Percentiles rank a stretch among this genome's conserved stretches.
Conservation (phyloP, 2,888 invertebrate species). For the Alloscopus bannaensis region DNA sequence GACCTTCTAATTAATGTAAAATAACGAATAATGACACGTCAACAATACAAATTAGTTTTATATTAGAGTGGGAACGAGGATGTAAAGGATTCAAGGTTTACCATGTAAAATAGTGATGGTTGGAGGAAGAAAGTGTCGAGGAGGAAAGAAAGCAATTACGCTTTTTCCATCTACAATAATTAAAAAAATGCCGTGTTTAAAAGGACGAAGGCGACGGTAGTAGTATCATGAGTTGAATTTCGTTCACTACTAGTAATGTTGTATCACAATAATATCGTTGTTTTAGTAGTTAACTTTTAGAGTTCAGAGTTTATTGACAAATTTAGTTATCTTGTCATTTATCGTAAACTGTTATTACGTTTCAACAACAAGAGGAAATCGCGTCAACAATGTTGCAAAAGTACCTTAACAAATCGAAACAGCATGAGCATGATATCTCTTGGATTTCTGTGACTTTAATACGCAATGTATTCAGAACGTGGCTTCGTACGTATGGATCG, state of each 20-base stretch:
- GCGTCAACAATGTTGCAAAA: slow-evolving; percentile 6
- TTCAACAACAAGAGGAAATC: slow-evolving; percentile 1
- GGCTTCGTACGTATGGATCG: not conserved
- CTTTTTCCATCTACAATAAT: not conserved
- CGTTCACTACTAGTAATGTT: slow-evolving; percentile 15
- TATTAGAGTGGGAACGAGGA: slow-evolving; percentile 7
- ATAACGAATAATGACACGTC: slow-evolving; percentile 52
- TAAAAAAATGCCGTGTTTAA: not conserved
- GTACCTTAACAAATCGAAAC: slow-evolving; percentile 3
- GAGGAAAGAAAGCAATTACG: not conserved
- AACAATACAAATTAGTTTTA: slow-evolving; percentile 60
- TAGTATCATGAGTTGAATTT: slow-evolving; percentile 6
- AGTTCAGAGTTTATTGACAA: slow-evolving; percentile 3
- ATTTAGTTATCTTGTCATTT: slow-evolving; percentile 18
- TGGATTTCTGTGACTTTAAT: not conserved
- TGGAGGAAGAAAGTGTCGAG: not conserved
- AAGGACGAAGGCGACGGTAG: too few relatives aligned
- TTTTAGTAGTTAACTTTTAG: slow-evolving; percentile 7
- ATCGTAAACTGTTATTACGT: not conserved
- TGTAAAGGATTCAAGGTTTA: not conserved
- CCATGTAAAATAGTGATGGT: not conserved
- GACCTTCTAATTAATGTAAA: slow-evolving; percentile 47
- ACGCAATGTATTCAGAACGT: not conserved
- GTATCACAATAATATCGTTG: not conserved
- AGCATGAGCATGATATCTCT: not conserved